Base-by-base conservation (phyloP, 2,888 invertebrate genomes). In the Apodemia duryi region DNA sequence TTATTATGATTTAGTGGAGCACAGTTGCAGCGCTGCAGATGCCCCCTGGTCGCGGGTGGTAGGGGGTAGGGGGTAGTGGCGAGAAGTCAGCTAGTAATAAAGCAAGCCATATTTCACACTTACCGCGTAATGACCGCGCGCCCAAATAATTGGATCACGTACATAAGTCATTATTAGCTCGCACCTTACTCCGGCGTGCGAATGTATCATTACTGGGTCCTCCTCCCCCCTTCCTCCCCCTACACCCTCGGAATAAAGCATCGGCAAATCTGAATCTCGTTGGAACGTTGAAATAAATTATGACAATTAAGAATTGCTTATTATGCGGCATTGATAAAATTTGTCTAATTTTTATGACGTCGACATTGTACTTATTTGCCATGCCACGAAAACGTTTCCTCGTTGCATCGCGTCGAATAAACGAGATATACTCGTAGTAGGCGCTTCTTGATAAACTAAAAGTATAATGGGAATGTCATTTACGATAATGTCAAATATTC, bases 141-240 rank as follows among this genome's bases (percentile, higher is more conserved):
- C 91, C 92, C 87, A 92, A 92, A 92, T 92, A 92, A 92, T 92
- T 92, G 92, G 92, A 92, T 92, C 92, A 92, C 92, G 92, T 92
- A 92, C 91, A 92, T 92, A 92, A 91, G 86, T 92, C 92, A 92
- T 92, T 92, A 92, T 92, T 92, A 92, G 88, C 88, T 91, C 89
- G 90, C 87, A 84, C 86, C 88, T 87, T 86, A 85, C 81, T 86
- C 82, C 82, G 84, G 80, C 74, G 74, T 75, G 78, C 84, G 88
- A 85, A 90, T 64, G 64, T 64, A 64, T 64, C 64, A 64, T 64
- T 64, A 64, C 64, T 57, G 57, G 69, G 68, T 69, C 68, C 70
- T 65, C 63, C 66, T 64, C 32, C 63, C 64, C 66, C 65, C 63
- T 64, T 64, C 9, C 10, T 3, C 41, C 41, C 10, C 43, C 43